Base-by-base conservation (phyloP, 1,140 invertebrate species). In the Globodera ellingtonae region DNA sequence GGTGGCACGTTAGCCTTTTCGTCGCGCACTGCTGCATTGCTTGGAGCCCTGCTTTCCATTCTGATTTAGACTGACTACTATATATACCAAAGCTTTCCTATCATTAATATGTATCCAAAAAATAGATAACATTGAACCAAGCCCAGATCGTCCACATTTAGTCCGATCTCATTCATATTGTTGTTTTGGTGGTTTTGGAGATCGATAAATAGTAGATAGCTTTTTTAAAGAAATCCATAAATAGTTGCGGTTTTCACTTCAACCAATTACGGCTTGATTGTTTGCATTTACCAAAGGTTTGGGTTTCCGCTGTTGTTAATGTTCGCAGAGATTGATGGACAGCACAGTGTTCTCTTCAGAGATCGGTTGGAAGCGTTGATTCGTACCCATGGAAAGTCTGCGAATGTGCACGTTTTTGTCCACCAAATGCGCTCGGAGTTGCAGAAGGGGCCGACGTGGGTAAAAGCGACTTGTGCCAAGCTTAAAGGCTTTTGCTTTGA, bases 391-490 rank as follows among this genome's bases (percentile, higher is more conserved):
- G 56, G 56, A 10, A 35, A 8, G 8, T 1, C 21, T 59, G 48
- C 24, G 24, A 35, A 79, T n/a, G 48, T 15, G 35, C 18, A 21
- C 46, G 47, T 52, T 80, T 80, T 8, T 35, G 6, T 13, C 21
- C 52, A 74, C n/a, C 24, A 69, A 69, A 74, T 69, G 35, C 24
- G 10, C 1, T 9, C 47, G 72, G 52, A 46, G 65, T 18, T 74
- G 9, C 72, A 74, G 52, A 74, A 35, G 9, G 72, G 72, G 7
- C 72, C 72, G 47, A 74, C 72, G 72, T 74, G 47, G 52, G 35
- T 74, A 13, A 9, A 59, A 69, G 47, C 0, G 24, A 10, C 6
- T 46, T n/a, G 21, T 9, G 72, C 35, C 5, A 62, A 62, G 18
- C 21, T n/a, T n/a, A 44, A 74, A 74, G n/a, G 8, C 47, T 5